phyloP scores from a whole-genome alignment of 1,140 invertebrate species.

The Olivierus martensii region DNA sequence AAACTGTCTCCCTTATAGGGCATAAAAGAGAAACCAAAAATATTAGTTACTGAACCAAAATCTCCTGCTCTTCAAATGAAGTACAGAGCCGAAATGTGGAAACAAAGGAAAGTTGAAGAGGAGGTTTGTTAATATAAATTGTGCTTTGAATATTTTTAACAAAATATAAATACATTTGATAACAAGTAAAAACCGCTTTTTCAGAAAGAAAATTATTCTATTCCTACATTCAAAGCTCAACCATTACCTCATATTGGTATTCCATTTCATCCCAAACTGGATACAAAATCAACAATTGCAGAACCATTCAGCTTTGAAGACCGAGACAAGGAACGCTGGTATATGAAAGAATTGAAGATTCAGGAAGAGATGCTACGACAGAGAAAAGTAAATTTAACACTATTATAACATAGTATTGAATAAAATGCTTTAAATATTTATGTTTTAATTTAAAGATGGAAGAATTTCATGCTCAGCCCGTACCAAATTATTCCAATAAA shows the following conservation, averaged over 20 bases:
- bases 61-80: too few relatives aligned
- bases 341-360: conserved; percentile 7
- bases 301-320: conserved; percentile 15
- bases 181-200: neutral
- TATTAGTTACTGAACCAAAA: too few relatives aligned
- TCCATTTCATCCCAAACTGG: neutral
- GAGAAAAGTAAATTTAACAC: conserved; percentile 7
- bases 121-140: too few relatives aligned
- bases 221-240: neutral
- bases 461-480: conserved; percentile 7
- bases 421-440: too few relatives aligned
- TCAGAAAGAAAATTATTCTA: neutral
- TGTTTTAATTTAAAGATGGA: neutral
- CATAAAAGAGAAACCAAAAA: too few relatives aligned
- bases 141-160: too few relatives aligned
- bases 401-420: too few relatives aligned
- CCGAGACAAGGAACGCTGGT: conserved; percentile 7
- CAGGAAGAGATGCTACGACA: conserved; percentile 7
- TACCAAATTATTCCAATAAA: neutral
- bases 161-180: too few relatives aligned
- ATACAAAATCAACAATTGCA: conserved; percentile 1
- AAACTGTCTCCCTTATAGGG: too few relatives aligned
- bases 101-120: too few relatives aligned
- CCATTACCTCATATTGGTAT: neutral
- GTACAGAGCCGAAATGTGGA: too few relatives aligned